Evolutionary conservation across 92 coral and sea anemone species (phyloP).

Genomic region (Chrysogorgia sp.): DNA sequence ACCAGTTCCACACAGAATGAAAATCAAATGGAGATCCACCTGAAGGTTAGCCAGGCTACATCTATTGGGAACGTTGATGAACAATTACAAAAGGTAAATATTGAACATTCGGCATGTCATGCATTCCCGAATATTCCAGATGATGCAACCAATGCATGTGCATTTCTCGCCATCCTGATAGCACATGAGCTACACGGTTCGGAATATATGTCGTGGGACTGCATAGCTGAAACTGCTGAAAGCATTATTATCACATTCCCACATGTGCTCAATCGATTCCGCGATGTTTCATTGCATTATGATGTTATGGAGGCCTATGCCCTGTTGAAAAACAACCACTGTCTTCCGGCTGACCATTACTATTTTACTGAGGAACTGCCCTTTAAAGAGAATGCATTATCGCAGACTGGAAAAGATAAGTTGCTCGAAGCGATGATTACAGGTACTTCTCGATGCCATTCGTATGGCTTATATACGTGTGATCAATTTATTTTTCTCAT

Average conservation of each 20-base stretch:
- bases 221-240: too few relatives aligned
- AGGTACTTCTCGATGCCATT: neutral
- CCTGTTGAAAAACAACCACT: too few relatives aligned
- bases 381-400: neutral
- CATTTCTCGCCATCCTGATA: neutral
- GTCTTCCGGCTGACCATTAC: neutral
- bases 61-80: conserved; percentile 7
- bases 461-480: conserved; percentile 6
- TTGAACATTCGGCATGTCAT: neutral
- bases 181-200: conserved; percentile 10
- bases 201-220: neutral
- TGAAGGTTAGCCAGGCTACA: too few relatives aligned
- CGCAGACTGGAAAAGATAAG: conserved; percentile 2
- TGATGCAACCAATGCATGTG: too few relatives aligned
- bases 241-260: too few relatives aligned
- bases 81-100: neutral
- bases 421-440: neutral
- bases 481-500: neutral
- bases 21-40: too few relatives aligned
- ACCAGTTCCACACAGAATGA: too few relatives aligned
- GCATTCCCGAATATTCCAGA: neutral
- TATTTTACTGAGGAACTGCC: conserved; percentile 7
- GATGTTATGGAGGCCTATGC: too few relatives aligned
- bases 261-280: too few relatives aligned
- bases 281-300: too few relatives aligned